These are phyloP conservation scores for Bellardia bayeri DNA, from an alignment of 2,888 invertebrate genomes.

Conservation along the genomic window DNA sequence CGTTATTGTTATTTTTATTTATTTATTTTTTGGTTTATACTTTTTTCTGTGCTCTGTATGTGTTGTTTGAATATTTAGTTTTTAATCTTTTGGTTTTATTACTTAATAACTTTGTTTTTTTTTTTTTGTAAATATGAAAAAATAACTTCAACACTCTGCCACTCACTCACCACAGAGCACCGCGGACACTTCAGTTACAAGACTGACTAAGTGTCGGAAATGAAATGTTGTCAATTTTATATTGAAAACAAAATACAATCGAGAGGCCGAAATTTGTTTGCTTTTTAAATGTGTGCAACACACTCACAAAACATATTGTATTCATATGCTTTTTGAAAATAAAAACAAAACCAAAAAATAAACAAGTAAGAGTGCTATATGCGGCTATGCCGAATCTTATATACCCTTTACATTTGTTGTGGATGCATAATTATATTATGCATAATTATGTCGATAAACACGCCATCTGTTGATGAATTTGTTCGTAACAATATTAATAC, in stretches of 20 bases:
- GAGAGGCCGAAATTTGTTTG: slow-evolving; percentile 72
- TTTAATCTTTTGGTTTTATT: slow-evolving; percentile 46
- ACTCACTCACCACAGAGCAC: slow-evolving; percentile 60
- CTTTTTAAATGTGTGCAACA: slow-evolving; percentile 11
- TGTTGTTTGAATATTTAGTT: slow-evolving; percentile 31
- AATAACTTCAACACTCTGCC: slow-evolving; percentile 42
- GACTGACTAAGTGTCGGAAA: slow-evolving; percentile 80
- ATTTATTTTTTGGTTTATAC: slow-evolving; percentile 7
- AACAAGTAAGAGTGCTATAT: no score
- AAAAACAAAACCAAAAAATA: slow-evolving; percentile 75
- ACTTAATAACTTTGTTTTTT: slow-evolving; percentile 60
- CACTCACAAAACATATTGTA: slow-evolving; percentile 37
- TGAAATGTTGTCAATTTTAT: slow-evolving; percentile 78
- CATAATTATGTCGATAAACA: no score
- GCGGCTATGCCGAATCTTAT: no score
- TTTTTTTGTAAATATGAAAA: slow-evolving; percentile 11
- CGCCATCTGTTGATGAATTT: no score
- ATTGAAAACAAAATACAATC: slow-evolving; percentile 75
- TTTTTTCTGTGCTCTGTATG: slow-evolving; percentile 15
- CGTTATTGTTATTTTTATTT: background rate
- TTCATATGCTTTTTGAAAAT: slow-evolving; percentile 42
- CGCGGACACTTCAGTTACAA: slow-evolving; percentile 74
- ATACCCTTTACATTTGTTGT: no score
- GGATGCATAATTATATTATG: no score
- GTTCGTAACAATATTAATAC: no score